A percentile compares a stretch with the other conserved stretches of the same genome.
phyloP scores from a whole-genome alignment of 2,113 vertebrate species.

The Boleophthalmus pectinirostris region DNA sequence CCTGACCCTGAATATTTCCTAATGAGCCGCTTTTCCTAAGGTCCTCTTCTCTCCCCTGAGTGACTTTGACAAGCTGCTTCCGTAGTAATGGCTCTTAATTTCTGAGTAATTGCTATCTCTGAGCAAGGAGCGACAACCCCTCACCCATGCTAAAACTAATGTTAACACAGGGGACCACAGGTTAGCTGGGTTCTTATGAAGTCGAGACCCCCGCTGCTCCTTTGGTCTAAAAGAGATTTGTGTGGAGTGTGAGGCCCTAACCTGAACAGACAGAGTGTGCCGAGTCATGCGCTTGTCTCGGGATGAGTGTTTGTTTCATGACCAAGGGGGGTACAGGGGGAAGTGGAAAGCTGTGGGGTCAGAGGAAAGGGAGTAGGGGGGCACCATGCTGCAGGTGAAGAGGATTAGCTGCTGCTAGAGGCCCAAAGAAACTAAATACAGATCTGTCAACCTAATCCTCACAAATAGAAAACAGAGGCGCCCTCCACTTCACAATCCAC shows the following conservation, averaged over 20 bases:
- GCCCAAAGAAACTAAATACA: constrained; percentile 83
- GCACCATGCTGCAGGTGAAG: constrained; percentile 76
- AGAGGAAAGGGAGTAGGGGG: constrained; percentile 58
- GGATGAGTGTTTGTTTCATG: constrained; percentile 77
- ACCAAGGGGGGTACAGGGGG: constrained; percentile 43
- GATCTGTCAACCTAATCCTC: constrained; percentile 82
- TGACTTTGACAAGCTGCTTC: constrained; percentile 80
- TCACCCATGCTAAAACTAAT: constrained; percentile 64
- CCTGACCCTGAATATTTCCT: constrained; percentile 77
- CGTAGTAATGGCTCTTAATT: constrained; percentile 76
- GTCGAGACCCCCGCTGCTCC: constrained; percentile 66
- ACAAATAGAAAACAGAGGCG: constrained; percentile 83
- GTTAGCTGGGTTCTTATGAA: constrained; percentile 63
- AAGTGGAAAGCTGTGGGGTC: constrained; percentile 67
- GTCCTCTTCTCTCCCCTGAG: constrained; percentile 65
- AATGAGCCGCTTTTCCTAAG: constrained; percentile 68
- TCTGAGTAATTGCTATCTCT: constrained; percentile 81
- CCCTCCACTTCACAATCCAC: constrained; percentile 67
- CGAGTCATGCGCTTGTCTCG: constrained; percentile 79
- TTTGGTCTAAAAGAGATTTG: constrained; percentile 70
- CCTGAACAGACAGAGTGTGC: constrained; percentile 77
- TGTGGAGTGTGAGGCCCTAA: constrained; percentile 77
- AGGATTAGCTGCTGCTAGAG: constrained; percentile 81
- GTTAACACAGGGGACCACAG: constrained; percentile 62
- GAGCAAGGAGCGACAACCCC: constrained; percentile 66